Evolutionary conservation across 2,113 vertebrate genomes (phyloP).

Genomic region (Neogale vison): DNA sequence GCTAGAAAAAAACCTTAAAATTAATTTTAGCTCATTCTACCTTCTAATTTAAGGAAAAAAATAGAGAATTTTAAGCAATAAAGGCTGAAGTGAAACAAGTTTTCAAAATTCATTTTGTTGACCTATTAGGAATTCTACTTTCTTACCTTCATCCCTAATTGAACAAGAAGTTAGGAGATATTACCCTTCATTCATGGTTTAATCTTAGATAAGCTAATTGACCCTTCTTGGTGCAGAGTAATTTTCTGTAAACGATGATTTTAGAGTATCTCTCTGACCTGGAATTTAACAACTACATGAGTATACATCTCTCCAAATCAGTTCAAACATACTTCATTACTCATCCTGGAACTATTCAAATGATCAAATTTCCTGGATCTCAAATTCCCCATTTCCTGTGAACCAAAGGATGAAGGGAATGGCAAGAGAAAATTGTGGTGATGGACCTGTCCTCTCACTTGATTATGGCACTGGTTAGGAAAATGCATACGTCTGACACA

Average conservation of each 20-base stretch:
- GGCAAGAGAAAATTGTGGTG: neutral
- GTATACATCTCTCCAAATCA: neutral
- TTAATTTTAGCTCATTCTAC: neutral
- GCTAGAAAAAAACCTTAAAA: neutral
- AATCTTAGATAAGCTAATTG: neutral
- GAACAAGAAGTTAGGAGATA: neutral
- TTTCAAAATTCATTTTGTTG: neutral
- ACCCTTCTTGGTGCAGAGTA: neutral
- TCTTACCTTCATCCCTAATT: neutral
- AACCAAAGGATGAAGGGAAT: neutral
- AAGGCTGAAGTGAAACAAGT: neutral
- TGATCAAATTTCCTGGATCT: neutral
- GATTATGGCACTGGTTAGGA: neutral
- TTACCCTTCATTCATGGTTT: neutral
- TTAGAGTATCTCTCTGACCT: neutral
- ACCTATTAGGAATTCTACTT: neutral
- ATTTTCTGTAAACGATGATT: neutral
- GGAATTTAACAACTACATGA: neutral
- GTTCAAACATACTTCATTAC: neutral
- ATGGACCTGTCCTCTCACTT: neutral
- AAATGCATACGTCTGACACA: neutral
- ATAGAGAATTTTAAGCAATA: neutral
- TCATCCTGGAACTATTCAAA: neutral
- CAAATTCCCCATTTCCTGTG: neutral
- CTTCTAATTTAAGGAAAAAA: neutral